Evolutionary conservation across 2,113 vertebrate species (phyloP).

Genomic region (Numida meleagris): DNA sequence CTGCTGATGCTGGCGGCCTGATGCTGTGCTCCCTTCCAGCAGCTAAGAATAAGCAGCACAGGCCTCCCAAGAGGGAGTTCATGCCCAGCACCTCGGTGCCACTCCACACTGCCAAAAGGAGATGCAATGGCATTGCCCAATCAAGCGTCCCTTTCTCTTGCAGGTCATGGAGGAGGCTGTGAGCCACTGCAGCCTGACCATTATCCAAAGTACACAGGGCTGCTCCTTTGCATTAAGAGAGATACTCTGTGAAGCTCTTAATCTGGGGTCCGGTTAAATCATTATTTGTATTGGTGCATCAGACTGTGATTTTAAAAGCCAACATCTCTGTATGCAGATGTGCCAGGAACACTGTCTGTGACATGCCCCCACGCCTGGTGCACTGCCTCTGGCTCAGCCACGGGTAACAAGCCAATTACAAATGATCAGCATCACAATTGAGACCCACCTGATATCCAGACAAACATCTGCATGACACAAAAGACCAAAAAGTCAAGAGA

Average conservation of each 20-base stretch:
- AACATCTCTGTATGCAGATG: accelerated
- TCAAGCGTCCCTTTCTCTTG: neutral
- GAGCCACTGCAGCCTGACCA: neutral
- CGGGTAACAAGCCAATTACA: neutral
- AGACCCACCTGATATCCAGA: neutral
- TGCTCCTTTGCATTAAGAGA: neutral
- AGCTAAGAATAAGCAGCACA: neutral
- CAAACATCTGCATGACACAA: neutral
- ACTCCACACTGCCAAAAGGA: neutral
- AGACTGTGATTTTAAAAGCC: neutral
- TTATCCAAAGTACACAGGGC: neutral
- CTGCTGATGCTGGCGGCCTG: neutral
- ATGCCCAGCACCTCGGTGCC: neutral
- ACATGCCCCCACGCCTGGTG: neutral
- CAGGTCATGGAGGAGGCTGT: neutral
- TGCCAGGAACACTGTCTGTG: neutral
- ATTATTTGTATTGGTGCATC: neutral
- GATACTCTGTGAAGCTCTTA: neutral
- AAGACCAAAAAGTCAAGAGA: neutral
- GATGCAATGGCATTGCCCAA: neutral
- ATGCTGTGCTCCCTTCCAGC: too few species aligned
- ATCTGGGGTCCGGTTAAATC: neutral
- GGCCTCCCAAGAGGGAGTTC: neutral
- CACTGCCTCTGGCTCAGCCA: neutral
- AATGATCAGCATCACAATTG: accelerated